Evolutionary conservation across 2,888 invertebrate genomes (phyloP).

Genomic region (Ypsolopha scabrella): DNA sequence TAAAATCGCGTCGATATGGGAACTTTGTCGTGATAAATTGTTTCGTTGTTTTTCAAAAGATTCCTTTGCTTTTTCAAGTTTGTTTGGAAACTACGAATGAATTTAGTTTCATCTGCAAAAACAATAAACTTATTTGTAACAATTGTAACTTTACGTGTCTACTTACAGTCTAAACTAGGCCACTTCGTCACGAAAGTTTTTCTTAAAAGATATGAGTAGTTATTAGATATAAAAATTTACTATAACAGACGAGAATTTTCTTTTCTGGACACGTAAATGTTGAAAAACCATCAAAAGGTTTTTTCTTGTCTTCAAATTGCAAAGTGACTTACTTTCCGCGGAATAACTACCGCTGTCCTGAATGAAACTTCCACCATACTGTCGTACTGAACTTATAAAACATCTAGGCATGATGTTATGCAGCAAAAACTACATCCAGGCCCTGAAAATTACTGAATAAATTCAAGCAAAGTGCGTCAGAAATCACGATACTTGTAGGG

Average conservation of each 20-base stretch:
- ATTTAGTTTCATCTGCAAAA: constrained; percentile 31
- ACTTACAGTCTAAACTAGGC: too few species aligned
- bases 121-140: background rate
- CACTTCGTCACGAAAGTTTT: too few species aligned
- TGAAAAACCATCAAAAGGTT: too few species aligned
- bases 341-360: constrained; percentile 35
- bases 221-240: too few species aligned
- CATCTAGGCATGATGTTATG: constrained; percentile 46
- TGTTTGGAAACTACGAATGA: constrained; percentile 24
- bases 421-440: background rate
- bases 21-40: constrained; percentile 54
- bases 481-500: constrained; percentile 39
- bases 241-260: too few species aligned
- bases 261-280: too few species aligned
- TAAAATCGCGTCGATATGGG: constrained; percentile 56
- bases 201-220: too few species aligned
- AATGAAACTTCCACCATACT: constrained; percentile 34
- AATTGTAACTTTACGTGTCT: too few species aligned
- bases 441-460: constrained; percentile 16
- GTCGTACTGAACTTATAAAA: constrained; percentile 45
- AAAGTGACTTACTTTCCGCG: constrained; percentile 38
- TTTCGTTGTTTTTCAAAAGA: constrained; percentile 47
- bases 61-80: constrained; percentile 38
- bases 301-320: too few species aligned
- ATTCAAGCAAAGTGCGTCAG: constrained; percentile 19